These are phyloP conservation scores for Mayetiola destructor DNA, from an alignment of 2,888 invertebrate species.

Conservation along the genomic window DNA sequence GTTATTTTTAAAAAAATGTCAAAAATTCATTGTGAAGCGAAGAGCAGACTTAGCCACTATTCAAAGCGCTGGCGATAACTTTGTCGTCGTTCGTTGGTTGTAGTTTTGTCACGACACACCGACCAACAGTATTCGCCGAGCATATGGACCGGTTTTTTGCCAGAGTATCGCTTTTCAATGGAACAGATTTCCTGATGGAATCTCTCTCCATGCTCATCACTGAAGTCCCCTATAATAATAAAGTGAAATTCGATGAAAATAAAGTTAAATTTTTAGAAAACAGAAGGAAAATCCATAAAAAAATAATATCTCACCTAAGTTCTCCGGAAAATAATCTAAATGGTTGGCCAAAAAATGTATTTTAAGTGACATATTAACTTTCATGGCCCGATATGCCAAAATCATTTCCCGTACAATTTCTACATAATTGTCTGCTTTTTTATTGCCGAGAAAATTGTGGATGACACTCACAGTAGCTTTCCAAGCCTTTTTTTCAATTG, in stretches of 20 bases:
- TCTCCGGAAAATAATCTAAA: conserved; percentile 28
- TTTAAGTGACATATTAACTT: conserved; percentile 24
- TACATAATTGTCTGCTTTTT: conserved; percentile 18
- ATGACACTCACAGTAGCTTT: not conserved
- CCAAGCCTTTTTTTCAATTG: not conserved
- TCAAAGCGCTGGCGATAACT: not conserved
- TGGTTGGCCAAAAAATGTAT: conserved; percentile 27
- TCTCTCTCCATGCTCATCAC: conserved; percentile 28
- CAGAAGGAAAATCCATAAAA: too few species aligned
- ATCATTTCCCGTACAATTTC: conserved; percentile 17
- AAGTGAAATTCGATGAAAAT: too few species aligned
- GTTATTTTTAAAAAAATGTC: too few species aligned
- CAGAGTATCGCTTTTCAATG: conserved; percentile 27
- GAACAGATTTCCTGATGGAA: conserved; percentile 28
- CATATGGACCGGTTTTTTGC: conserved; percentile 24
- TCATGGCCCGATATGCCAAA: conserved; percentile 16
- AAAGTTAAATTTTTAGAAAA: too few species aligned
- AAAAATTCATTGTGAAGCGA: too few species aligned
- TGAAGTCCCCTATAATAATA: too few species aligned
- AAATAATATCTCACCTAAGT: too few species aligned
- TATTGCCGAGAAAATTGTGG: conserved; percentile 16
- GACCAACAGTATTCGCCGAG: conserved; percentile 27
- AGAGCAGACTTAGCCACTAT: too few species aligned
- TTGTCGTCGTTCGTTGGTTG: not conserved
- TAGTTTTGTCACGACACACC: conserved; percentile 13